Evolutionary conservation across 2,113 vertebrate species (phyloP), one percentile per base, ranked within the genome.

Genomic region (Rhinolophus ferrumequinum): DNA sequence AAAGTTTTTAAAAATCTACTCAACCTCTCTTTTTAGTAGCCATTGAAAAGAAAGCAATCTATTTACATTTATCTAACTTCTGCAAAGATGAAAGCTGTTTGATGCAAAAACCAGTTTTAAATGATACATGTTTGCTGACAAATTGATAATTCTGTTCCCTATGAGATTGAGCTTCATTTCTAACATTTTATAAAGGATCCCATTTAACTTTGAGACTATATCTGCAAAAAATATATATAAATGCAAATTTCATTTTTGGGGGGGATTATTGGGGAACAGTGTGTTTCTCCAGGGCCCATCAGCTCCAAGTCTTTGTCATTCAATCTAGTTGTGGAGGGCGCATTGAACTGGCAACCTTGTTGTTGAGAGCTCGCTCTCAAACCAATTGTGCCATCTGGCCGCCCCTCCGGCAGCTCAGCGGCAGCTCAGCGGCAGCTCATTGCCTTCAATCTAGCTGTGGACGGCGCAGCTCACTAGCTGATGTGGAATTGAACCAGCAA

Each of bases 31-130:
- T 85, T 89, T 54, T 62, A 96, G 35, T 73, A 95, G 13, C 18
- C 18, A 44, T 60, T 95, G 18, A 94, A 75, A 66, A 87, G 38
- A 93, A 79, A 80, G 5, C 8, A 90, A 38, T 70, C 33, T 44
- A 94, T 70, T 80, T 62, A 28, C 12, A 90, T 73, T 92, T 64
- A 58, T 72, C 10, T 76, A 70, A 80, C 13, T 76, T 95, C 21
- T 72, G 6, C 13, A 88, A 64, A 70, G 21, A 73, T 76, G 54
- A 93, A 92, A 80, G 16, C 44, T 70, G 4, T 73, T 41, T 82
- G 33, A 92, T 73, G 33, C 16, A 73, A 35, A 97, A 92, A 44
- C 7, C 79, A 76, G 38, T 82, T 86, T 96, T 88, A 76, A 88
- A 70, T 76, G 81, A 44, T 72, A 69, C 70, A 28, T 52, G 16